Percentiles rank a stretch among this genome's conserved stretches.
phyloP scores from a whole-genome alignment of 2,888 invertebrate species.

The Drosophila monieri region DNA sequence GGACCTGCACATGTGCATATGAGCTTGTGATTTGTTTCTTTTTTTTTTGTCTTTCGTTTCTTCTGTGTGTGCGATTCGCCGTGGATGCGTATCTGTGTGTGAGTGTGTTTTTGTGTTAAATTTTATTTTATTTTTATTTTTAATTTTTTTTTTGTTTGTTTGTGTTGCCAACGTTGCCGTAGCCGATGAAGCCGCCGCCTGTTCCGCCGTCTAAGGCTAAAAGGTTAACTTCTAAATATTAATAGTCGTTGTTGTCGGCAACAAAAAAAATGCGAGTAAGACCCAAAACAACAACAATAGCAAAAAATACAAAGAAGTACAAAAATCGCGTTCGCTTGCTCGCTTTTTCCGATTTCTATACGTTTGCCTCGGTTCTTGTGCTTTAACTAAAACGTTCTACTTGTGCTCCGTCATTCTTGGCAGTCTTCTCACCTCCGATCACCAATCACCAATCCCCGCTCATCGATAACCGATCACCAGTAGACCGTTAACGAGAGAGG shows the following conservation, averaged over 20 bases:
- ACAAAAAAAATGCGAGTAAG: slow-evolving; percentile 46
- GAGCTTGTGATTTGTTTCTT: slow-evolving; percentile 27
- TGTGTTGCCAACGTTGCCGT: slow-evolving; percentile 47
- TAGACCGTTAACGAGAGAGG: neutral
- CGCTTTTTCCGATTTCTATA: slow-evolving; percentile 22
- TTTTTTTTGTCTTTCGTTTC: slow-evolving; percentile 36
- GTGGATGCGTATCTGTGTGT: neutral
- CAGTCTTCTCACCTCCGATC: slow-evolving; percentile 3
- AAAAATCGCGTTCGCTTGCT: slow-evolving; percentile 37
- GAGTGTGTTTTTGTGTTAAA: slow-evolving; percentile 39
- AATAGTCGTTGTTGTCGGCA: slow-evolving; percentile 77
- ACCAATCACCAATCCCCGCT: neutral
- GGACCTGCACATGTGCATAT: slow-evolving; percentile 28
- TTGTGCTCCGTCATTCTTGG: slow-evolving; percentile 1
- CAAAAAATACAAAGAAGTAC: slow-evolving; percentile 39
- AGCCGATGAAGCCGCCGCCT: slow-evolving; percentile 72
- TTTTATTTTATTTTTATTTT: slow-evolving; percentile 30
- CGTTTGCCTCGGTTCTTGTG: slow-evolving; percentile 7
- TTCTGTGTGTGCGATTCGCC: slow-evolving; percentile 49
- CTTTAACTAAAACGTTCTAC: slow-evolving; percentile 14
- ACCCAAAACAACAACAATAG: slow-evolving; percentile 20
- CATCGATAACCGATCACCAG: neutral
- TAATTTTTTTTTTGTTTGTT: slow-evolving; percentile 48
- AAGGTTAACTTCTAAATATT: slow-evolving; percentile 84
- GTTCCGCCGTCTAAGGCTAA: slow-evolving; percentile 76